A percentile compares a stretch with the other conserved stretches of the same genome.
These are phyloP conservation scores for Protaetia brevitarsis DNA, from an alignment of 1,140 invertebrate species.

Conservation along the genomic window DNA sequence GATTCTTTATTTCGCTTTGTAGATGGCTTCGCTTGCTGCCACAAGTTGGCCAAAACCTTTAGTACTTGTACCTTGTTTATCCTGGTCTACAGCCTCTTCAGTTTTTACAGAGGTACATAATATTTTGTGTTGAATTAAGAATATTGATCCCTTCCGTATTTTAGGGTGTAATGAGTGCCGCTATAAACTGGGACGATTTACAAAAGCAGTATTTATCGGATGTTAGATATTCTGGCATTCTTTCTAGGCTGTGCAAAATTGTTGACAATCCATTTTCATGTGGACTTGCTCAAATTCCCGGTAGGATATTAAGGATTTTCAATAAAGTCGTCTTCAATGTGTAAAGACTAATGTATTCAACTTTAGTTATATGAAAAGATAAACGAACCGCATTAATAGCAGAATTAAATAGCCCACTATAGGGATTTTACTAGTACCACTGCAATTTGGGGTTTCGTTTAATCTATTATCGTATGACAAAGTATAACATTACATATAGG, in stretches of 20 bases:
- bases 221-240: constrained; percentile 73
- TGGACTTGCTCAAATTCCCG: constrained; percentile 30
- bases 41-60: constrained; percentile 93
- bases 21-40: constrained; percentile 97
- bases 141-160: constrained; percentile 31
- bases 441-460: too few species aligned
- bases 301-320: constrained; percentile 14
- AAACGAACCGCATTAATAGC: too few species aligned
- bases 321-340: too few species aligned
- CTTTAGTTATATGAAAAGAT: too few species aligned
- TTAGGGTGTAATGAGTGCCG: constrained; percentile 90
- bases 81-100: constrained; percentile 94
- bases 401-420: too few species aligned
- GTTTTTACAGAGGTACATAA: constrained; percentile 86
- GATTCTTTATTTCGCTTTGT: constrained; percentile 35
- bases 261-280: constrained; percentile 46
- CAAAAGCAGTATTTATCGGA: constrained; percentile 88
- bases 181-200: constrained; percentile 90
- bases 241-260: constrained; percentile 64
- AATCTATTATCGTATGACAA: too few species aligned
- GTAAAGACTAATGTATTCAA: too few species aligned
- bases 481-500: too few species aligned
- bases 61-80: constrained; percentile 89
- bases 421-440: too few species aligned
- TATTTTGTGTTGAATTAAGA: neutral